These are phyloP conservation scores for Dicrurus megarhynchus DNA, from an alignment of 2,113 vertebrate species.

Conservation along the genomic window DNA sequence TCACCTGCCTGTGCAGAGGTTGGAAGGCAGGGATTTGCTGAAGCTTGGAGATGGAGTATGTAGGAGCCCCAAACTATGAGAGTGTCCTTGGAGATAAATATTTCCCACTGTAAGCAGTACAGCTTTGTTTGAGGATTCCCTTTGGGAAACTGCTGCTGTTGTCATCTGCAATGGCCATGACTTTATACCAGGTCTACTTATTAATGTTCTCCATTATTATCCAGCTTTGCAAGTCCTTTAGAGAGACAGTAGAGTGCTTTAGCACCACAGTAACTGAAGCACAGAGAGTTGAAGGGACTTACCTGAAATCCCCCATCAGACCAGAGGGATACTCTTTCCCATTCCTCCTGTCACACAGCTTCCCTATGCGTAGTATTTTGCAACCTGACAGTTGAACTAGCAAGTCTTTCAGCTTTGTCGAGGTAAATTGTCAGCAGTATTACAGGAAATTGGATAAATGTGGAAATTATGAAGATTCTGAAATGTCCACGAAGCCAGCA, in stretches of 20 bases:
- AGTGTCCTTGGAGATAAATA: not conserved
- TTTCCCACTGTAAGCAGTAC: not conserved
- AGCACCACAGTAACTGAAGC: not conserved
- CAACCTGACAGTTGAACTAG: not conserved
- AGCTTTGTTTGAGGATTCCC: not conserved
- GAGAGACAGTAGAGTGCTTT: not conserved
- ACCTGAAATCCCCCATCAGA: not conserved
- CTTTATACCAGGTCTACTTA: not conserved
- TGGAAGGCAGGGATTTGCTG: not conserved
- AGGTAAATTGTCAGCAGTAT: not conserved
- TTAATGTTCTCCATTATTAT: not conserved
- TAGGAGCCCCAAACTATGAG: not conserved
- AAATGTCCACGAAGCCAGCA: not conserved
- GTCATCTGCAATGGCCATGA: not conserved
- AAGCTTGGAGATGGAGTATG: not conserved
- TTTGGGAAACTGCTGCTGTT: not conserved
- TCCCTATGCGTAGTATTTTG: not conserved
- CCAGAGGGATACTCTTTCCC: not conserved
- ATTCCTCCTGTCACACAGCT: not conserved
- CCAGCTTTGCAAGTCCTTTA: not conserved
- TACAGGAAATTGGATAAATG: not conserved
- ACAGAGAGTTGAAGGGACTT: not conserved
- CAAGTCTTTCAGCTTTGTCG: not conserved
- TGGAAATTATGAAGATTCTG: not conserved
- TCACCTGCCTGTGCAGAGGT: not conserved